Conservation (phyloP, 2,888 invertebrate species). For the Allacma fusca region DNA sequence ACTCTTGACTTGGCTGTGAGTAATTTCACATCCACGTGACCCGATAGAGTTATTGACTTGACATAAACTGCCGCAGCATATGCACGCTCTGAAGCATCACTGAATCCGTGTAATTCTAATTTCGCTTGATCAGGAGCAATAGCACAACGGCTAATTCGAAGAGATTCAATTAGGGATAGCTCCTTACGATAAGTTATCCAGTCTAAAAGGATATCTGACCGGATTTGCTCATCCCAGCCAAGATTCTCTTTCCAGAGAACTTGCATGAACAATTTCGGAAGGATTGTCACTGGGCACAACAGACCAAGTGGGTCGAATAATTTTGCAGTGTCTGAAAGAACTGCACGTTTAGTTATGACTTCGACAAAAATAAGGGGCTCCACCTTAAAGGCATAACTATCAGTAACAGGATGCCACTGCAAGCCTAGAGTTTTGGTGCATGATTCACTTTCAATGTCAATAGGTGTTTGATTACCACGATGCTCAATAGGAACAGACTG, state of each 20-base stretch:
- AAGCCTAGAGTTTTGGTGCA: not conserved
- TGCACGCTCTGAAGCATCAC: no score
- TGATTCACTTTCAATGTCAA: not conserved
- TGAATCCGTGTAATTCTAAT: no score
- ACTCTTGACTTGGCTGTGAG: no score
- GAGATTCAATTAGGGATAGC: not conserved
- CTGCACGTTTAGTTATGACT: not conserved
- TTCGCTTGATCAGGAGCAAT: no score
- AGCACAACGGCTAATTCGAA: constrained; percentile 17
- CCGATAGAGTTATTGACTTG: no score
- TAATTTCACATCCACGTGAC: no score
- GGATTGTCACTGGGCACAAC: not conserved
- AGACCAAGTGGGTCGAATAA: constrained; percentile 6
- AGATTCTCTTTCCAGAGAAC: not conserved
- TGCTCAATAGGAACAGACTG: no score
- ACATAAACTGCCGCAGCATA: no score
- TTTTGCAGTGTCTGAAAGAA: not conserved
- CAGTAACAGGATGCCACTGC: not conserved
- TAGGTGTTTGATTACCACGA: not conserved
- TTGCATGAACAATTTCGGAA: not conserved
- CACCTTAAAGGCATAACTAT: no score
- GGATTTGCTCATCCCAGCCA: constrained; percentile 1
- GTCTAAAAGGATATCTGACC: not conserved
- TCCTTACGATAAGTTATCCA: constrained; percentile 21
- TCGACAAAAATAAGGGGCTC: no score